Evolutionary conservation across 1,140 invertebrate genomes (phyloP).

Genomic region (Doryteuthis pealeii): DNA sequence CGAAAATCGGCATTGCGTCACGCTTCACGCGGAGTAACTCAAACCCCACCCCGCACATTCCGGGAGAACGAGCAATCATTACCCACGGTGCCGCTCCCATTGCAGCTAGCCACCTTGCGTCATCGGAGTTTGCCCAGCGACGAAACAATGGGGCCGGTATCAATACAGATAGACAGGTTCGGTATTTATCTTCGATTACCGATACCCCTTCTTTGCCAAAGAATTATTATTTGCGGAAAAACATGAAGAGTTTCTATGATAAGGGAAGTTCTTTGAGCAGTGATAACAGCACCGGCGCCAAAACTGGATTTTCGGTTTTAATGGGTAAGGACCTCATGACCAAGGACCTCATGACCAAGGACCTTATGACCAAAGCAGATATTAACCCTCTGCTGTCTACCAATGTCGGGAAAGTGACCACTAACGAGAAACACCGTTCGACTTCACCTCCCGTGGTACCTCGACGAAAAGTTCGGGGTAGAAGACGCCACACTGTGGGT

Average conservation of each 20-base stretch:
- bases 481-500: slow-evolving; percentile 84
- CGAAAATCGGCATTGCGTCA: slow-evolving; percentile 54
- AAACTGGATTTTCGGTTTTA: background rate
- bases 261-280: background rate
- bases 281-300: background rate
- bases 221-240: background rate
- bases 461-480: slow-evolving; percentile 27
- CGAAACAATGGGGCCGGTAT: background rate
- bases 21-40: slow-evolving; percentile 46
- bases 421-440: slow-evolving; percentile 22
- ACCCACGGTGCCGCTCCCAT: slow-evolving; percentile 7
- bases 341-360: background rate
- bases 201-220: background rate
- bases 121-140: background rate
- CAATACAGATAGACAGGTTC: background rate
- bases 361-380: background rate
- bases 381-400: background rate
- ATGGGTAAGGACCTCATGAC: background rate
- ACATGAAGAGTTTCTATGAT: background rate
- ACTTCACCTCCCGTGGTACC: slow-evolving; percentile 25
- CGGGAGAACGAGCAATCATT: slow-evolving; percentile 17
- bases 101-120: background rate
- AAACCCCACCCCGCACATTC: background rate
- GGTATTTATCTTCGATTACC: background rate
- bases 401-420: background rate